phyloP scores from a whole-genome alignment of 2,797 vertebrate species.

The Perodicticus potto region DNA sequence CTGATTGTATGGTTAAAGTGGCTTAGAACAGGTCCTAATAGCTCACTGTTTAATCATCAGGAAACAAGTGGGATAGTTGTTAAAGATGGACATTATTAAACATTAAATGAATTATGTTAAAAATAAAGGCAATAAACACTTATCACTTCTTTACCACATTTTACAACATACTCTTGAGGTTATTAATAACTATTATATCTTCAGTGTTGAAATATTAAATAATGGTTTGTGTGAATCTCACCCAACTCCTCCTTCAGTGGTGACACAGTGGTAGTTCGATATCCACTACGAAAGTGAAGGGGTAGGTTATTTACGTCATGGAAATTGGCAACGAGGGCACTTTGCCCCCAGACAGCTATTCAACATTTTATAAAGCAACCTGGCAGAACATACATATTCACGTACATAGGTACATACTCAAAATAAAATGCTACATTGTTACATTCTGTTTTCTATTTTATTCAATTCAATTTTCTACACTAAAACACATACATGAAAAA shows the following conservation, averaged over 20 bases:
- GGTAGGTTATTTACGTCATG: neutral
- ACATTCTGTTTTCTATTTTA: neutral
- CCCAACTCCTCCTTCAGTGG: neutral
- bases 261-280: neutral
- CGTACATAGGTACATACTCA: neutral
- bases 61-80: neutral
- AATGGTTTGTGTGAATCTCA: neutral
- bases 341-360: neutral
- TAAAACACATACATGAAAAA: neutral
- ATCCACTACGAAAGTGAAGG: neutral
- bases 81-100: constrained; percentile 1
- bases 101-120: constrained; percentile 4
- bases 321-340: neutral
- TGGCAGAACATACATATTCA: constrained; percentile 30
- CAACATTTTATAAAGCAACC: neutral
- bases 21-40: neutral
- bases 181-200: neutral
- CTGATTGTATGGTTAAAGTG: neutral
- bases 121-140: neutral
- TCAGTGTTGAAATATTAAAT: neutral
- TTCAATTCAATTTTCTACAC: neutral
- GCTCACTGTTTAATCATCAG: neutral
- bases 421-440: neutral
- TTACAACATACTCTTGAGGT: neutral
- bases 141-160: neutral